Base-by-base conservation (phyloP, 2,888 invertebrate species). In the Pachydiplax longipennis region DNA sequence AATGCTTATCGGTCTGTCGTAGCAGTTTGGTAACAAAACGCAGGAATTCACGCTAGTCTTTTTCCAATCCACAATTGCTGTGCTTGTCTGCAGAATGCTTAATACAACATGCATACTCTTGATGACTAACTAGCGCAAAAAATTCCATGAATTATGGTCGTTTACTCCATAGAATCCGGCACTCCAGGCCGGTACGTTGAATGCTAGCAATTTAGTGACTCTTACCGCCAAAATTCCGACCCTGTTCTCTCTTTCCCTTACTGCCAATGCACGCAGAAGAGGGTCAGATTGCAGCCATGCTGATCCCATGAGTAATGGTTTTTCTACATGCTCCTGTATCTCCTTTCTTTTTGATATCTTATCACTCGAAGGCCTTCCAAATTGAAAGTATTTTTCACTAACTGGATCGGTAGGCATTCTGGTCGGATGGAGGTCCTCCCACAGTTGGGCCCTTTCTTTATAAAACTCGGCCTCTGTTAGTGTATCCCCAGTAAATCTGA, bases 181-280 rank as follows among this genome's bases (percentile, higher is more conserved):
- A 0, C 53, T 18, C 18, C 1, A 18, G 0, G 15, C 3, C 53
- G 18, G 10, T 48, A 12, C 48, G 48, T 37, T 35, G 37, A 12
- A 25, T 48, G 18, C 18, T 44, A 18, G 53, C 3, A 53, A 53
- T 53, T 53, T 18, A 15, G 53, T 18, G 61, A 18, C 58, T 91
- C 93, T 93, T 92, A 96, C 96, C 93, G 97, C 96, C 92, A 98
- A 93, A 91, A 96, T 95, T 48, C 97, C 97, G 91, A 96, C 95
- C 92, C 97, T 95, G 93, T 98, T 98, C 0, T 96, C 95, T 90
- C 96, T 94, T 93, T 98, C 98, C 40, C 98, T 95, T 1, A 95
- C 93, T 6, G 97, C 96, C 91, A 98, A 94, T 92, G 97, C 97
- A 87, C 95, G 94, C 90, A 96, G 95, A 87, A 98, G 95, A 0